Evolutionary conservation across 1,140 invertebrate genomes (phyloP).

Genomic region (Drosophila azteca): DNA sequence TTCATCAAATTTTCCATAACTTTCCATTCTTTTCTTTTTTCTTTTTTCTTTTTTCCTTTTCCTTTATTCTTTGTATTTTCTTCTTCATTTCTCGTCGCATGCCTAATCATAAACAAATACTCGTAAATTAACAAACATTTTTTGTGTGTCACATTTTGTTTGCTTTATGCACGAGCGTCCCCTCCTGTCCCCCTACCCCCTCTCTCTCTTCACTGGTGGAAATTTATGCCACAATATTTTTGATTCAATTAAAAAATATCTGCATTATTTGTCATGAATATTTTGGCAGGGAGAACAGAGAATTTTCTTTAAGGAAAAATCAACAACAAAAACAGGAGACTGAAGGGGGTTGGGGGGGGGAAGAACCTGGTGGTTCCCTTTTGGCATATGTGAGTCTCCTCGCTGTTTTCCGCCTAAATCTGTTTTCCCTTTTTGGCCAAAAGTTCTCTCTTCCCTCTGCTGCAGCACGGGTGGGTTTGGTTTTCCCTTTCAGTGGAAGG

Average conservation of each 20-base stretch:
- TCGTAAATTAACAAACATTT: slow-evolving; percentile 10
- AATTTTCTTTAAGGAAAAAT: slow-evolving; percentile 26
- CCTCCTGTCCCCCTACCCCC: background rate
- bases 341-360: too few relatives aligned
- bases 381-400: background rate
- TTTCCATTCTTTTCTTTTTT: background rate
- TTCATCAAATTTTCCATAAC: too few relatives aligned
- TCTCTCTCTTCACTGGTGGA: too few relatives aligned
- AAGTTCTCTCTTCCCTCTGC: too few relatives aligned
- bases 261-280: slow-evolving; percentile 43
- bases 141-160: slow-evolving; percentile 4
- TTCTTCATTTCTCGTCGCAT: background rate
- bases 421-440: too few relatives aligned
- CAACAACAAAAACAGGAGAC: slow-evolving; percentile 5
- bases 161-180: slow-evolving; percentile 17
- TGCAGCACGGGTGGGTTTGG: too few relatives aligned
- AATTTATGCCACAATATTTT: slow-evolving; percentile 28
- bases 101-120: slow-evolving; percentile 39
- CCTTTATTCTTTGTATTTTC: too few relatives aligned
- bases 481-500: too few relatives aligned
- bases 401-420: too few relatives aligned
- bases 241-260: slow-evolving; percentile 53
- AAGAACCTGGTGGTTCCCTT: slow-evolving; percentile 29
- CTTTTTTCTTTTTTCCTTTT: background rate
- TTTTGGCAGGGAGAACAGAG: slow-evolving; percentile 30